These are phyloP conservation scores for Chanos chanos DNA, from an alignment of 2,797 vertebrate genomes.

Conservation along the genomic window DNA sequence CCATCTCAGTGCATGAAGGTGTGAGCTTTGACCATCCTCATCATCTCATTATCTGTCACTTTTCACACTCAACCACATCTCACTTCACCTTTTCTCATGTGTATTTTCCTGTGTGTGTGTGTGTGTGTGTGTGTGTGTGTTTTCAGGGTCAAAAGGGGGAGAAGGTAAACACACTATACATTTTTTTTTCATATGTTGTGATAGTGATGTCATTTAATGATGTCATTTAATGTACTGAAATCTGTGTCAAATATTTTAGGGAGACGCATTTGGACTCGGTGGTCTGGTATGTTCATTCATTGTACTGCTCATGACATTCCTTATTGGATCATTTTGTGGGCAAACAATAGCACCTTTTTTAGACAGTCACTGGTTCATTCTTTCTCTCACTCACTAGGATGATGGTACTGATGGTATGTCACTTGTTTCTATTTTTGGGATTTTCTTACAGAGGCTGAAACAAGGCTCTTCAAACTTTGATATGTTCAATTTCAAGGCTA, in stretches of 20 bases:
- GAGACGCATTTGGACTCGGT: conserved; percentile 65
- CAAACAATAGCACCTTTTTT: neutral
- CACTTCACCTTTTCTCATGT: neutral
- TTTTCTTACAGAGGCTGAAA: conserved; percentile 63
- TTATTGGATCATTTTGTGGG: no score
- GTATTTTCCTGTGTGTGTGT: neutral
- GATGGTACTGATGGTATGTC: neutral
- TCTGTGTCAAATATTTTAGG: conserved; percentile 52
- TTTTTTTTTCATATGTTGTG: neutral
- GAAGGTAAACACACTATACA: conserved; percentile 60
- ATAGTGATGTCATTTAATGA: neutral
- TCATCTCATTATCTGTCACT: neutral
- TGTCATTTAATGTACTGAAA: neutral
- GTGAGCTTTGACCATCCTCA: neutral
- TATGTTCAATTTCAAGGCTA: conserved; percentile 65
- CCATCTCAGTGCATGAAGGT: conserved; percentile 72
- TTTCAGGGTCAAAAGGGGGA: conserved; percentile 80
- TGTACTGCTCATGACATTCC: no score
- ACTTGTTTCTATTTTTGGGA: neutral
- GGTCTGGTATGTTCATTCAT: conserved; percentile 77
- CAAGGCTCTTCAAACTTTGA: conserved; percentile 61
- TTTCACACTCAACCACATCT: neutral
- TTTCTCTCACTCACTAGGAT: neutral
- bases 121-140: conserved; percentile 35
- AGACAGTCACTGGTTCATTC: neutral